Evolutionary conservation across 2,797 vertebrate species (phyloP).

Genomic region (Darevskia nairensis): DNA sequence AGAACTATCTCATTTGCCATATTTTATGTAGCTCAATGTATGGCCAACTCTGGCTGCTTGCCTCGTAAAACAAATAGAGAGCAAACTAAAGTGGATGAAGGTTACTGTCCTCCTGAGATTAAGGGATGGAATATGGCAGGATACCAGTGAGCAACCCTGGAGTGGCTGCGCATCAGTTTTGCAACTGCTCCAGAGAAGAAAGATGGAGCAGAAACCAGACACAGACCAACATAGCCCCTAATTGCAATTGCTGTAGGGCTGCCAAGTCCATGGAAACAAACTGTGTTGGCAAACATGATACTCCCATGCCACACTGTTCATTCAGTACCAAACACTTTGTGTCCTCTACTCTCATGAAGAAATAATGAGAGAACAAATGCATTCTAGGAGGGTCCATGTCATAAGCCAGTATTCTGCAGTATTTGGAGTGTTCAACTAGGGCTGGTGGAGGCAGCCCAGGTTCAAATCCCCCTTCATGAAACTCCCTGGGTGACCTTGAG

Average conservation of each 20-base stretch:
- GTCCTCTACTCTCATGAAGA: not conserved
- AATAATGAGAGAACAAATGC: not conserved
- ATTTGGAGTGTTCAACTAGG: not conserved
- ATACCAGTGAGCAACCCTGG: not conserved
- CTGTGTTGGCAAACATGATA: not conserved
- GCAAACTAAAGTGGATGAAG: conserved; percentile 35
- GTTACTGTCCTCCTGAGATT: not conserved
- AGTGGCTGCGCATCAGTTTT: not conserved
- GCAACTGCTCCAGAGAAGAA: not conserved
- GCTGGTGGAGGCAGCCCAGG: no score
- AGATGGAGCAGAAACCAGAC: not conserved
- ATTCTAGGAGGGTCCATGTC: not conserved
- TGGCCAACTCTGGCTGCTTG: conserved; percentile 35
- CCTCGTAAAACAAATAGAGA: conserved; percentile 45
- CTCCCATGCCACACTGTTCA: no score
- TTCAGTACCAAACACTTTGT: not conserved
- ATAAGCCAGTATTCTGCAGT: not conserved
- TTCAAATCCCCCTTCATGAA: not conserved
- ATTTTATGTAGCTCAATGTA: conserved; percentile 57
- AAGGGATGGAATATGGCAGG: not conserved
- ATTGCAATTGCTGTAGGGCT: not conserved
- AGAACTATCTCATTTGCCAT: conserved; percentile 57
- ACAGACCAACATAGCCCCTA: not conserved
- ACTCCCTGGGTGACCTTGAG: not conserved
- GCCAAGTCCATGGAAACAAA: not conserved